Conservation (phyloP, 2,888 invertebrate genomes). For the Xiphydria camelus region DNA sequence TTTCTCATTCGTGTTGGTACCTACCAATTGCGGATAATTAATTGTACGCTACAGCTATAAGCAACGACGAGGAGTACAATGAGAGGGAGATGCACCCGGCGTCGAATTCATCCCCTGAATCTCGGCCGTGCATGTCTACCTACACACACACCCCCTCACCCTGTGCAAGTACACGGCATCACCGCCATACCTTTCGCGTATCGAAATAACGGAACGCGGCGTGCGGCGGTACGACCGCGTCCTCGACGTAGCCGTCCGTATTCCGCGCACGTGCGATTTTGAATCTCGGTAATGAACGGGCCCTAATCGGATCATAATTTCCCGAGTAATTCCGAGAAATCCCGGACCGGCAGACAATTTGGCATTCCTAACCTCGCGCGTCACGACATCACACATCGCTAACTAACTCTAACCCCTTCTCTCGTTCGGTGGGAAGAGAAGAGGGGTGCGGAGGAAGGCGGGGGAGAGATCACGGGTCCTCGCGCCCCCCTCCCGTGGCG, state of each 20-base stretch:
- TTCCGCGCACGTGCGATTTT: constrained; percentile 40
- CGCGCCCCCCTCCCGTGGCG: constrained; percentile 14
- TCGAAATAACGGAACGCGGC: background rate
- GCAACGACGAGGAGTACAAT: too few relatives aligned
- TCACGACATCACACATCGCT: constrained; percentile 38
- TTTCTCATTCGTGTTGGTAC: too few relatives aligned
- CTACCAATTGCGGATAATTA: too few relatives aligned
- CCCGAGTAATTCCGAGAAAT: constrained; percentile 37
- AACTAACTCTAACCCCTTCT: constrained; percentile 41
- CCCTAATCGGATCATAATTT: constrained; percentile 45
- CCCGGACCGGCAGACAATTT: constrained; percentile 39
- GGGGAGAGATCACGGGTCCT: constrained; percentile 3
- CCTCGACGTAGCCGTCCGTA: too few relatives aligned
- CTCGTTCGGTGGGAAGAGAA: constrained; percentile 8
- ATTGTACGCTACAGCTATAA: too few relatives aligned
- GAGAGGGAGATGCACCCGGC: too few relatives aligned
- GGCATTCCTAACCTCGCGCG: constrained; percentile 28
- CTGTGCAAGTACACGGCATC: too few relatives aligned
- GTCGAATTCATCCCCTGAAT: too few relatives aligned
- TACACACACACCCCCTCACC: too few relatives aligned
- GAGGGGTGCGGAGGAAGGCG: constrained; percentile 16
- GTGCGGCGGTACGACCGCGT: background rate
- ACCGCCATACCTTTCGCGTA: too few relatives aligned
- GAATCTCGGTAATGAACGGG: constrained; percentile 37
- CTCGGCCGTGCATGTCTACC: too few relatives aligned